Evolutionary conservation across 2,113 vertebrate species (phyloP), one percentile per base, ranked within the genome.

Genomic region (Ellobius talpinus): DNA sequence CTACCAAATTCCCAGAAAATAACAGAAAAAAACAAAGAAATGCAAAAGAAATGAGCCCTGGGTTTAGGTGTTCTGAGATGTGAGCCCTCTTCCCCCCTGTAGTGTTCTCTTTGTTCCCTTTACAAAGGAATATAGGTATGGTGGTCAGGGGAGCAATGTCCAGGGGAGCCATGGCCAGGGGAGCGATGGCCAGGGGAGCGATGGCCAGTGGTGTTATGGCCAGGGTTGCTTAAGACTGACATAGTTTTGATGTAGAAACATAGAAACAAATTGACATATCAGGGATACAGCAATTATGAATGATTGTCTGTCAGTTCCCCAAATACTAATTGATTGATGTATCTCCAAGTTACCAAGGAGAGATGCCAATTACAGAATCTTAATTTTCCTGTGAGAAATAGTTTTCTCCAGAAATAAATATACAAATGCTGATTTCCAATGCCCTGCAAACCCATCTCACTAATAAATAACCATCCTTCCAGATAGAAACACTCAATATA

Each of bases 301-400:
- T 94, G 96, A 14, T 63, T 93, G 13, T 72, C 94, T 39, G 17
- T 7, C 77, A 63, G 31, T 90, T 94, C 9, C 79, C 33, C 88
- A 93, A 65, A 91, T 77, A 76, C 24, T 78, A 23, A 92, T 24
- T 65, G 92, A 92, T 24, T 65, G 92, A 70, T 29, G 14, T 42
- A 19, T 23, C 13, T 23, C 7, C 45, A 72, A 5, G 95, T 77
- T 92, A 97, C 52, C 42, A 90, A 52, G 21, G 50, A 23, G 74
- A 92, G 93, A 95, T 17, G 47, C 94, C 93, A 96, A 33, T 92
- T 91, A 29, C 61, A 85, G 90, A 92, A 97, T 45, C 12, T 36
- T 58, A 0, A 72, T 84, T 92, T 93, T 90, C 6, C 16, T n/a
- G 9, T 89, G 72, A 92, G 74, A 93, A 97, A 93, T 97, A 3